Evolutionary conservation across 2,797 vertebrate species (phyloP), one percentile per base, ranked within the genome.

Genomic region (Leucoraja ocellata): DNA sequence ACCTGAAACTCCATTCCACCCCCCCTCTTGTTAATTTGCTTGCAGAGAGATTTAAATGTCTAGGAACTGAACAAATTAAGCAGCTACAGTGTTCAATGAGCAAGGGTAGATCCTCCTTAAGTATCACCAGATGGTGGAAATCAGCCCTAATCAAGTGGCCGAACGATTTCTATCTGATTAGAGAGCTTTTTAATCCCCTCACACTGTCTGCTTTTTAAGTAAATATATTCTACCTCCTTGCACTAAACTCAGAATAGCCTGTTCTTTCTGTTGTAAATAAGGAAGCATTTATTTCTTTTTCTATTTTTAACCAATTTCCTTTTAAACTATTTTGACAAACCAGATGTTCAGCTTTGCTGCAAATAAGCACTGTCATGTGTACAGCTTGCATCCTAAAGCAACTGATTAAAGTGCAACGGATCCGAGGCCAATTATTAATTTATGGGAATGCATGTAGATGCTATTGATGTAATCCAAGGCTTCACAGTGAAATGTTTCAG

Each of bases 1-100:
- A 98, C 98, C 97, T 95, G 98, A 97, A 97, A 96, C 97, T 97
- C 98, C 97, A 98, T 99, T 99, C 96, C 98, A 98, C 98, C 98
- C 68, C 98, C 97, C 32, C 32, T 98, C 97, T 97, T 96, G 97
- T 98, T 98, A 97, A 98, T 98, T 98, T 98, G 97, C 98, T 98
- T 97, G 97, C 97, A 96, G 98, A 98, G 97, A 98, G 97, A 98
- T 97, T 98, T 98, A 96, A 96, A 97, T 98, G 98, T 98, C 97
- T 97, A 97, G 97, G 97, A 98, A 98, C 96, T 97, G 97, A 97
- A 96, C 96, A 96, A 97, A 97, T 97, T 98, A 95, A 95, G 96
- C 96, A 95, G 95, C 95, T 95, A 95, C 94, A 97, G 97, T 97
- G 97, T 97, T 98, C 98, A 97, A 97, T 97, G 71, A 92, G 90